Percentiles rank a stretch among this genome's conserved stretches.
phyloP scores from a whole-genome alignment of 2,113 vertebrate species.

The Anseranas semipalmata region DNA sequence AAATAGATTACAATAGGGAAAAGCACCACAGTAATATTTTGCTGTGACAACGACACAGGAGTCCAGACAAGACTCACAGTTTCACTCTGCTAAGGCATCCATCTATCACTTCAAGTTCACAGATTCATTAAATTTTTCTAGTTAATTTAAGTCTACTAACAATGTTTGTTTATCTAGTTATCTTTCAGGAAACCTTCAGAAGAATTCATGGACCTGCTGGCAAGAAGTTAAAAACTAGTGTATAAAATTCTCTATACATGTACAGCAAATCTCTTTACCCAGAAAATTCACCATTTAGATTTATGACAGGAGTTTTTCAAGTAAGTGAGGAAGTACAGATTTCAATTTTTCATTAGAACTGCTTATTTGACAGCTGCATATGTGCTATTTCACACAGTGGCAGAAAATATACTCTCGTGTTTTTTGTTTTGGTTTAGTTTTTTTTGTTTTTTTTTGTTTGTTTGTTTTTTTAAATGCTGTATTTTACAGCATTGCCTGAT shows the following conservation, averaged over 20 bases:
- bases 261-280: not conserved
- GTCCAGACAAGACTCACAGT: not conserved
- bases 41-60: not conserved
- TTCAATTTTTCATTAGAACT: not conserved
- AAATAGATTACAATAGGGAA: not conserved
- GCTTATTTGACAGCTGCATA: not conserved
- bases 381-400: not conserved
- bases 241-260: not conserved
- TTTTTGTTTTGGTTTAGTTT: not conserved
- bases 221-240: not conserved
- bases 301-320: not conserved
- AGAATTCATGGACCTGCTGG: not conserved
- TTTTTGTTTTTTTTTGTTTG: too few species aligned
- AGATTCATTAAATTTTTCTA: not conserved
- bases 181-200: conserved; percentile 18
- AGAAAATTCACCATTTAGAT: not conserved
- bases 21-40: not conserved
- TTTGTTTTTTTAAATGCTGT: not conserved
- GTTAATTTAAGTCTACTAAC: not conserved
- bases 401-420: not conserved
- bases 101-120: not conserved
- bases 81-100: not conserved
- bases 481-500: not conserved
- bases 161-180: not conserved
- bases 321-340: not conserved